phyloP scores from a whole-genome alignment of 2,888 invertebrate species.

The Neoitamus cyanurus region DNA sequence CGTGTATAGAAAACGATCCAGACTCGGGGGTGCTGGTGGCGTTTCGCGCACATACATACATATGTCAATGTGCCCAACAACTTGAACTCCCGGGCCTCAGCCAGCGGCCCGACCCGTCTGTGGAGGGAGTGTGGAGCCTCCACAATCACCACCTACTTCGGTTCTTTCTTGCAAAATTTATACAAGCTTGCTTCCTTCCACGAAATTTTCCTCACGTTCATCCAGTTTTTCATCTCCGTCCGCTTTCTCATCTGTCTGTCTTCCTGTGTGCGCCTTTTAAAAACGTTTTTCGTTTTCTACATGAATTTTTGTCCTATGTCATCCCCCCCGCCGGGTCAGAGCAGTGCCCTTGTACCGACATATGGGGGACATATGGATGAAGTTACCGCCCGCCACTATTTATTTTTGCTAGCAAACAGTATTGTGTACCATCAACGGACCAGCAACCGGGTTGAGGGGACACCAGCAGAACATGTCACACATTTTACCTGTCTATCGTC shows the following conservation, averaged over 20 bases:
- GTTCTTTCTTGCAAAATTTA: neutral
- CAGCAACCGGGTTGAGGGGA: neutral
- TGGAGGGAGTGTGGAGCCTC: neutral
- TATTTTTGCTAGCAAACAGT: neutral
- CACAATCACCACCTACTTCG: neutral
- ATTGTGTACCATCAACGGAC: neutral
- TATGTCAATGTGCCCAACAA: neutral
- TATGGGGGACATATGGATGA: neutral
- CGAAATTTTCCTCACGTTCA: slow-evolving; percentile 23
- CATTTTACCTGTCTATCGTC: slow-evolving; percentile 12
- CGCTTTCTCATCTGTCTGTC: neutral
- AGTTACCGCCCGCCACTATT: neutral
- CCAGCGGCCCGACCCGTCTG: neutral
- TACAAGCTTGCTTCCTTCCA: neutral
- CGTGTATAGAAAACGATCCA: no score
- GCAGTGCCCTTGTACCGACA: neutral
- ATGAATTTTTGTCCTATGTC: slow-evolving; percentile 4
- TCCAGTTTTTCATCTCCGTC: neutral
- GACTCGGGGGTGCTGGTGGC: neutral
- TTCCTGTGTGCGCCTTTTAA: neutral
- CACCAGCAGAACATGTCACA: slow-evolving; percentile 5
- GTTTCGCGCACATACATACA: neutral
- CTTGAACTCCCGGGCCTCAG: neutral
- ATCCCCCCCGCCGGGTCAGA: neutral
- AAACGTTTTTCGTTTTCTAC: neutral